Base-by-base conservation (phyloP, 1,140 invertebrate genomes). In the Hyphantria cunea region DNA sequence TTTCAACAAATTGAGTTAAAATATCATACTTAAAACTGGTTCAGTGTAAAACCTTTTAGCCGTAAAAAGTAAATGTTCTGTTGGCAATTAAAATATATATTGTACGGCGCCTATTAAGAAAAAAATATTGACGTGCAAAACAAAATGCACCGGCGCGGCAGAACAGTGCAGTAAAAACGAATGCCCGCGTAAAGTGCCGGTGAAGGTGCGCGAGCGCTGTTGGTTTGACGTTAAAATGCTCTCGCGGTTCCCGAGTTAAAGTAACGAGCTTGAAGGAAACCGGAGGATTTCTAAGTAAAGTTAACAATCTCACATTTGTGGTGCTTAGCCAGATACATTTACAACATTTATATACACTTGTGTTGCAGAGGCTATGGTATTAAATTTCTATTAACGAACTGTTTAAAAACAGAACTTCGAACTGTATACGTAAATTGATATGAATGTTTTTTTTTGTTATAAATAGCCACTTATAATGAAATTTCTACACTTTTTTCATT, bases 251-350 rank as follows among this genome's bases (percentile, higher is more conserved):
- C 41, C 25, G 49, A 37, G 15, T 56, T 41, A 33, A 47, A 62
- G 53, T 62, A 62, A 62, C 59, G 44, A 62, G 59, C 59, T 53
- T 54, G 41, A 47, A 62, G 59, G 59, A 62, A 64, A 64, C 52
- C 37, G 37, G 31, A 52, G 45, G 44, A 49, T 55, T 56, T 64
- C 61, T 64, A n/a, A 48, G 59, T 53, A 52, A 44, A 64, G 61
- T 64, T 64, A 64, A 64, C 61, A 49, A 64, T 64, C 61, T 62
- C 42, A 37, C 49, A 44, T 61, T 49, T 48, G 60, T 34, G 59
- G 50, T 62, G 50, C 50, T 52, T 62, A 53, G 15, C 13, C 44
- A 48, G 44, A 32, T 58, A 58, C 52, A 54, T 54, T 54, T 44
- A 54, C 44, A 11, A 41, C n/a, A 41, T 41, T n/a, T 41, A 11